These are phyloP conservation scores for Galbula dea DNA, from an alignment of 2,113 vertebrate genomes.

Conservation along the genomic window DNA sequence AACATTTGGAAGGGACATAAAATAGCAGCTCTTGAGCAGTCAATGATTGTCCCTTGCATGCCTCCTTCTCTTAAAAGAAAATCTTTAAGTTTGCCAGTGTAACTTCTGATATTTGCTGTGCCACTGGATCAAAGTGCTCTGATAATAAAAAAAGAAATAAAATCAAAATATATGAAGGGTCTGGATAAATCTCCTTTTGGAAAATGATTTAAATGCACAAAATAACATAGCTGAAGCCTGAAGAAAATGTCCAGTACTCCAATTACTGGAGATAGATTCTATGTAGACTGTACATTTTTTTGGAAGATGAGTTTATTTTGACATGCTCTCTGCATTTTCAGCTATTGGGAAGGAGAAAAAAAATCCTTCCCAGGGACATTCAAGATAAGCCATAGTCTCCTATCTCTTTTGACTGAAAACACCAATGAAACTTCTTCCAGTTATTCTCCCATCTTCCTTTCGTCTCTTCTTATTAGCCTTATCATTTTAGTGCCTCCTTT, in stretches of 20 bases:
- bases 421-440: conserved; percentile 25
- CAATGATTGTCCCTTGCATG: background rate
- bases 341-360: background rate
- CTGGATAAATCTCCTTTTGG: background rate
- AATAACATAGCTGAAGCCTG: background rate
- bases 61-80: background rate
- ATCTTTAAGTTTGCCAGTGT: background rate
- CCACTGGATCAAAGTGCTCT: background rate
- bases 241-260: background rate
- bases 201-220: conserved; percentile 4
- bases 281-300: background rate
- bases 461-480: conserved; percentile 41
- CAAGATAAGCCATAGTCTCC: conserved; percentile 29
- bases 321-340: conserved; percentile 18
- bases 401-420: conserved; percentile 34
- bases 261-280: background rate
- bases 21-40: background rate
- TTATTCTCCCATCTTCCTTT: conserved; percentile 28
- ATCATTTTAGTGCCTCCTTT: conserved; percentile 50
- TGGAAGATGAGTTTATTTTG: background rate
- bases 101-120: background rate
- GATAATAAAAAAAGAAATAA: background rate
- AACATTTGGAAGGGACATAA: background rate
- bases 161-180: background rate
- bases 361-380: background rate